Conservation (phyloP, 2,113 vertebrate species). For the Planiliza haematocheilus region DNA sequence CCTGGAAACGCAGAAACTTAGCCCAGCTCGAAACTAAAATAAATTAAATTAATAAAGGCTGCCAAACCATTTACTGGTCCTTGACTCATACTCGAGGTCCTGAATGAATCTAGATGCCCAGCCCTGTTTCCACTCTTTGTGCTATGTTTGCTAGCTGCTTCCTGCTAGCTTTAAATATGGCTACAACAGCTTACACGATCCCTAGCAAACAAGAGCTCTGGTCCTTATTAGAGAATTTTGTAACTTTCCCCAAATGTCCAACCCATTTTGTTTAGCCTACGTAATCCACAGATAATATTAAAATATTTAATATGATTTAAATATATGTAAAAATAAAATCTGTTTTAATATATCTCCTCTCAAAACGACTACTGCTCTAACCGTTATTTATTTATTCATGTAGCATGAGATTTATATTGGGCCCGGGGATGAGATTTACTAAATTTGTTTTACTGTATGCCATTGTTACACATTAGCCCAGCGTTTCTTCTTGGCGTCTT, state of each 20-base stretch:
- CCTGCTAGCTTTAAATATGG: no score
- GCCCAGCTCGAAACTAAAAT: not conserved
- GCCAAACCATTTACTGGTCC: no score
- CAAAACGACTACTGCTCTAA: conserved; percentile 13
- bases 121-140: no score
- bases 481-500: conserved; percentile 46
- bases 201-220: not conserved
- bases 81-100: no score
- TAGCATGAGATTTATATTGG: conserved; percentile 28
- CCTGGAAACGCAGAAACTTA: not conserved
- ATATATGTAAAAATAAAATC: not conserved
- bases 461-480: conserved; percentile 31
- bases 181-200: no score
- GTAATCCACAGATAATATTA: not conserved
- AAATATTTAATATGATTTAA: conserved; percentile 5
- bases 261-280: not conserved
- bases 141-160: no score
- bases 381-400: conserved; percentile 27
- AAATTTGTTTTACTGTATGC: conserved; percentile 38
- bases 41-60: no score
- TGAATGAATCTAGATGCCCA: no score
- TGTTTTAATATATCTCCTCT: not conserved
- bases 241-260: not conserved
- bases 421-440: conserved; percentile 23
- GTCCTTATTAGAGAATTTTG: not conserved